A percentile compares a stretch with the other conserved stretches of the same genome.
Conservation (phyloP, 2,888 invertebrate species). For the Noctua fimbriata region DNA sequence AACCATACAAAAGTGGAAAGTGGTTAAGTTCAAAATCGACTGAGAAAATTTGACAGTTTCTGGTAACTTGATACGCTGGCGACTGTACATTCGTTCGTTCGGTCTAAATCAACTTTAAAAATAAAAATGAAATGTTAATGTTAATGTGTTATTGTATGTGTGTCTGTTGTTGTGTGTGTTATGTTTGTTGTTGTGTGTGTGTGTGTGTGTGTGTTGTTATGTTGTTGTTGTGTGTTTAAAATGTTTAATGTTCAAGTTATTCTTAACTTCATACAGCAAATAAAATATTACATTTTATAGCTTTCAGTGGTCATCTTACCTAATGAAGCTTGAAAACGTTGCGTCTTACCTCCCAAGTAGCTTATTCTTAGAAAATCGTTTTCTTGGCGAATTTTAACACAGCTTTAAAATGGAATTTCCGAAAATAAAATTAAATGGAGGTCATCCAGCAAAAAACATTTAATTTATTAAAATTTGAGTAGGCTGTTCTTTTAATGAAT, state of each 20-base stretch:
- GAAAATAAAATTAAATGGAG: slow-evolving; percentile 50
- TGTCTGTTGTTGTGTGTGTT: no score
- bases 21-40: no score
- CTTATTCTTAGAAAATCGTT: slow-evolving; percentile 57
- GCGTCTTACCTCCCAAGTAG: slow-evolving; percentile 43
- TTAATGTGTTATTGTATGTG: no score
- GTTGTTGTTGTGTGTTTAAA: neutral
- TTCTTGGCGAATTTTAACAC: slow-evolving; percentile 48
- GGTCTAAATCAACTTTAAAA: neutral
- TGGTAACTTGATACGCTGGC: no score
- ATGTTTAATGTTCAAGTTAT: neutral
- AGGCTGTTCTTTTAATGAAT: slow-evolving; percentile 39
- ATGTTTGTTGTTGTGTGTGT: no score
- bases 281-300: neutral
- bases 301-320: slow-evolving; percentile 15
- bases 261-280: neutral
- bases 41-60: no score
- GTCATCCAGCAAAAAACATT: slow-evolving; percentile 21
- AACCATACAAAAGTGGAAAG: no score
- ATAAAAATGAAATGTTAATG: neutral
- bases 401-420: slow-evolving; percentile 46
- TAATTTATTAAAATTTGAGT: slow-evolving; percentile 51
- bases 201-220: no score
- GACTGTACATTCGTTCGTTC: no score
- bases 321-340: slow-evolving; percentile 45